Evolutionary conservation across 2,888 invertebrate species (phyloP).

Genomic region (Anagyrus pseudococci): DNA sequence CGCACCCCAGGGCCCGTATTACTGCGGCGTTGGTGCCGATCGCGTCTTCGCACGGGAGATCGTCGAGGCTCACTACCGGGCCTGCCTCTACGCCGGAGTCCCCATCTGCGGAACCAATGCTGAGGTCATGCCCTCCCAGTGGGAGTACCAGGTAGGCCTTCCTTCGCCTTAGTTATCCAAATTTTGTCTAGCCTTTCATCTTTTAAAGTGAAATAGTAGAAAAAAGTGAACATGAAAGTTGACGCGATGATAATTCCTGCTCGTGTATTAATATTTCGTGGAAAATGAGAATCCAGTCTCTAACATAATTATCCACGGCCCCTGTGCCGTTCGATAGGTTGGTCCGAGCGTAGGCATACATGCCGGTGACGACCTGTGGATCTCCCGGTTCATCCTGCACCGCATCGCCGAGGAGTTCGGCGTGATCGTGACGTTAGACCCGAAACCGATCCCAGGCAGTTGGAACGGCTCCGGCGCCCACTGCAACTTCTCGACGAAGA

Average conservation of each 20-base stretch:
- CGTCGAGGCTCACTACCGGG: conserved; percentile 94
- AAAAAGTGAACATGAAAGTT: too few species aligned
- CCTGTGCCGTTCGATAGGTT: conserved; percentile 60
- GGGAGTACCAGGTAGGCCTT: conserved; percentile 54
- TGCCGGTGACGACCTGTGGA: conserved; percentile 87
- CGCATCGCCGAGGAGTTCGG: conserved; percentile 91
- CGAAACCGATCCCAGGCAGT: conserved; percentile 73
- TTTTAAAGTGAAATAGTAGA: too few species aligned
- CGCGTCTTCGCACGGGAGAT: conserved; percentile 91
- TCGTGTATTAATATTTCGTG: too few species aligned
- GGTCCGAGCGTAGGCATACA: conserved; percentile 89
- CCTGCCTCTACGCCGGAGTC: conserved; percentile 93
- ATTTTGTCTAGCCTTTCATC: too few species aligned
- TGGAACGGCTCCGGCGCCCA: conserved; percentile 98
- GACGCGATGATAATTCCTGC: too few species aligned
- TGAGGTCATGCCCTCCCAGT: conserved; percentile 97
- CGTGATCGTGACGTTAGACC: conserved; percentile 78
- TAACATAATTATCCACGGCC: too few species aligned
- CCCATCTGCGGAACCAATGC: conserved; percentile 94
- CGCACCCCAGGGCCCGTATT: conserved; percentile 96
- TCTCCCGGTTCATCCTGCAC: conserved; percentile 85
- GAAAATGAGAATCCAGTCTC: too few species aligned
- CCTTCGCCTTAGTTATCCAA: not conserved
- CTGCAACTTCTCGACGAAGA: conserved; percentile 93
- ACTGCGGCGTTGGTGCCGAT: conserved; percentile 96